Evolutionary conservation across 2,113 vertebrate genomes (phyloP), one percentile per base, ranked within the genome.

Genomic region (Otocyon megalotis): DNA sequence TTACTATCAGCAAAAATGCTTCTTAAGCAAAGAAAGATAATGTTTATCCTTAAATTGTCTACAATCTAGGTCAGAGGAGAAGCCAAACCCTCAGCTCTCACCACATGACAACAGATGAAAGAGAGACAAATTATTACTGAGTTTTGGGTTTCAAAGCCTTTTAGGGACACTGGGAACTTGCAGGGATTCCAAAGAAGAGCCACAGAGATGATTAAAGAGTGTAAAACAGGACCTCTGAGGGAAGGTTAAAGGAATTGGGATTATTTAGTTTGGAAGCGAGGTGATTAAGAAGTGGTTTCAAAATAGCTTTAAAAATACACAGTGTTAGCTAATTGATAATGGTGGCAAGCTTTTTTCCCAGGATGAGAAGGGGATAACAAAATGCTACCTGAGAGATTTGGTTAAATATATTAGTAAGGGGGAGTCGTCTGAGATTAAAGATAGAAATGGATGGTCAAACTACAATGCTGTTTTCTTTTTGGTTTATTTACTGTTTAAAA

Each of bases 161-260:
- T 37, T 54, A 91, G 92, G 87, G 84, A 88, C 85, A 81, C 67
- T 76, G 86, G 69, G 37, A 97, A 80, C 67, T 90, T 95, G 58
- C 28, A 95, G 19, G 4, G 35, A 93, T 85, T 92, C 14, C 71
- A 96, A 69, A 91, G 71, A 96, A 94, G 85, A 95, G 71, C 94
- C 94, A 80, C 93, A 96, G 50, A 58, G 35, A 97, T 97, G 95
- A 97, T 97, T 95, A 97, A 96, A 98, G 90, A 93, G 54, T 90
- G 17, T 87, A 74, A 74, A 97, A 88, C 58, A 9, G 62, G 48
- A 62, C 50, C 48, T 91, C 89, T 94, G 92, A 81, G 90, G 54
- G 69, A 67, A 95, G 35, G 58, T 74, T 92, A 26, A 94, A 96
- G 43, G 30, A 79, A 74, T 43, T 74, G 54, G 60, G 84, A 85